A percentile compares a stretch with the other conserved stretches of the same genome.
phyloP scores from a whole-genome alignment of 2,888 invertebrate genomes.

The Xanthorhoe spadicearia region DNA sequence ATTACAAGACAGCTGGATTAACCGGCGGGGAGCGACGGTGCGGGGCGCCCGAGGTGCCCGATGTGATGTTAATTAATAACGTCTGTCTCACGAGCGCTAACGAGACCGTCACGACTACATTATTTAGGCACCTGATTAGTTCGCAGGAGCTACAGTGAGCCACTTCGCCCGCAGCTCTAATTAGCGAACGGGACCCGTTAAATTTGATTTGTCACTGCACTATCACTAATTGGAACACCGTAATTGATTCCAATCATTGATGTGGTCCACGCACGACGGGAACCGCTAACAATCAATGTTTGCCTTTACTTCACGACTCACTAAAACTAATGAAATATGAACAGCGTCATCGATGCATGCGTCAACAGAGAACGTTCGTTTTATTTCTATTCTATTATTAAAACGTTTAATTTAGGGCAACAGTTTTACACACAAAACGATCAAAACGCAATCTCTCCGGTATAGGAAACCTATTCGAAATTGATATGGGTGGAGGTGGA shows the following conservation, averaged over 20 bases:
- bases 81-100: conserved; percentile 81
- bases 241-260: conserved; percentile 68
- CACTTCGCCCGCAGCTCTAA: conserved; percentile 76
- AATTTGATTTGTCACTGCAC: conserved; percentile 81
- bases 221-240: conserved; percentile 77
- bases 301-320: conserved; percentile 62
- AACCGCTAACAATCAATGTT: conserved; percentile 54
- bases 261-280: conserved; percentile 54
- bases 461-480: conserved; percentile 83
- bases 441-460: conserved; percentile 80
- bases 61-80: conserved; percentile 83
- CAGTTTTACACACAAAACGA: conserved; percentile 83
- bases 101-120: conserved; percentile 82
- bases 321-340: conserved; percentile 70
- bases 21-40: conserved; percentile 7
- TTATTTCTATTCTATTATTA: conserved; percentile 83
- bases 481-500: conserved; percentile 84
- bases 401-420: conserved; percentile 83
- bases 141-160: conserved; percentile 57
- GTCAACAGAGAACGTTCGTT: conserved; percentile 69
- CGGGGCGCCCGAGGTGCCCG: conserved; percentile 49
- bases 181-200: conserved; percentile 72
- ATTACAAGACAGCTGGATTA: background rate
- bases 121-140: conserved; percentile 84
- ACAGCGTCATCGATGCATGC: conserved; percentile 60